These are phyloP conservation scores for Tolmerus cingulatus DNA, from an alignment of 2,888 invertebrate species.

Conservation along the genomic window DNA sequence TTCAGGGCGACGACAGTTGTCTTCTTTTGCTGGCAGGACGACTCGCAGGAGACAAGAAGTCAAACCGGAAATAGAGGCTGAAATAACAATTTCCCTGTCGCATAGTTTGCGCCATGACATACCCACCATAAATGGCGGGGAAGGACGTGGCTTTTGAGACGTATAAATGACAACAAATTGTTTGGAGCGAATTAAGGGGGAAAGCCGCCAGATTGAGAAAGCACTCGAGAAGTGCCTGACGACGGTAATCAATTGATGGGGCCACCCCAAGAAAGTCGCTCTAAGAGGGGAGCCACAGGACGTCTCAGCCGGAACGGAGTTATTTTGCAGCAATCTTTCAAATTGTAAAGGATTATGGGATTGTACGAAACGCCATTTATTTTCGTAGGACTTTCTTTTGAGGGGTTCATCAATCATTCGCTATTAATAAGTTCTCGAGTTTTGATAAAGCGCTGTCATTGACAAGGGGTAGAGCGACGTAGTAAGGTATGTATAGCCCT, in stretches of 20 bases:
- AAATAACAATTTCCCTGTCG: constrained; percentile 30
- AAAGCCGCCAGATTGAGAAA: constrained; percentile 3
- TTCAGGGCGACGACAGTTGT: neutral
- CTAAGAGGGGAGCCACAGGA: neutral
- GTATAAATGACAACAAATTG: constrained; percentile 27
- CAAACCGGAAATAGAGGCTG: constrained; percentile 30
- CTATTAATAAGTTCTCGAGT: neutral
- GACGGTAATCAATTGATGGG: neutral
- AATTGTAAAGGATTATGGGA: neutral
- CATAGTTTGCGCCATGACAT: neutral
- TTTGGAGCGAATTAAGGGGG: constrained; percentile 13
- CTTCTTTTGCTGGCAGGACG: neutral
- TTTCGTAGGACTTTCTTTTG: neutral
- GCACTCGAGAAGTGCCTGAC: neutral
- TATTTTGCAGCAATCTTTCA: neutral
- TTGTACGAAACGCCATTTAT: neutral
- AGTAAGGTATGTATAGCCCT: neutral
- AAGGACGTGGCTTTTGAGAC: neutral
- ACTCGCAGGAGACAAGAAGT: neutral
- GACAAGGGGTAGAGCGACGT: neutral
- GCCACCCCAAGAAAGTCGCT: neutral
- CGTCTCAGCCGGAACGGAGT: neutral
- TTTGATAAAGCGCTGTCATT: neutral
- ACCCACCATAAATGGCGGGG: neutral
- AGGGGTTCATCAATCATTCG: neutral